These are phyloP conservation scores for Carposina sasakii DNA, from an alignment of 1,140 invertebrate genomes.

Conservation along the genomic window DNA sequence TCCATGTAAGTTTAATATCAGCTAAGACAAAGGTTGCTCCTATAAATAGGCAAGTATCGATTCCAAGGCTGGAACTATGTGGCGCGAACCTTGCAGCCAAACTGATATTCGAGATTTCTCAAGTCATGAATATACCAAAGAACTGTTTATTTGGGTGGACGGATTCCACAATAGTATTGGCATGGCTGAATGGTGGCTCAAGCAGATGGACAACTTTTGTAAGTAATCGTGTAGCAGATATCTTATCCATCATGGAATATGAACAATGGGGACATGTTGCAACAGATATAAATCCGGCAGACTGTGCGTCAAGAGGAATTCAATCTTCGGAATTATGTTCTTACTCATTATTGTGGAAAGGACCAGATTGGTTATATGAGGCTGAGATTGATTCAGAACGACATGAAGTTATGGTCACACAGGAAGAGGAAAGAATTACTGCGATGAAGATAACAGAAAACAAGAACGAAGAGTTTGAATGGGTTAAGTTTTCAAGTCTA, in stretches of 20 bases:
- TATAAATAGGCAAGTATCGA: slow-evolving; percentile 33
- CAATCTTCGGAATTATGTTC: slow-evolving; percentile 11
- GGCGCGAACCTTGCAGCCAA: slow-evolving; percentile 33
- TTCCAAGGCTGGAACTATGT: slow-evolving; percentile 48
- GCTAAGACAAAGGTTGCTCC: slow-evolving; percentile 46
- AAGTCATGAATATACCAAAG: slow-evolving; percentile 35
- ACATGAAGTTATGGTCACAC: slow-evolving; percentile 9
- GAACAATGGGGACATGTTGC: slow-evolving; percentile 42
- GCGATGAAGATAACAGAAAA: slow-evolving; percentile 7
- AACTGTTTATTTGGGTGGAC: slow-evolving; percentile 41
- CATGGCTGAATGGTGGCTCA: slow-evolving; percentile 41
- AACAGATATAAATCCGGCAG: slow-evolving; percentile 21
- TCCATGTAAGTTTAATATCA: slow-evolving; percentile 24
- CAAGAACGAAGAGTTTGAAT: slow-evolving; percentile 15
- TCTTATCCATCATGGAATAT: slow-evolving; percentile 29
- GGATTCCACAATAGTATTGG: slow-evolving; percentile 54
- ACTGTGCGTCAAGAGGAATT: slow-evolving; percentile 24
- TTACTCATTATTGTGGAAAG: slow-evolving; percentile 20
- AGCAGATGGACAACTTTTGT: slow-evolving; percentile 45
- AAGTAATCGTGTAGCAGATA: slow-evolving; percentile 49
- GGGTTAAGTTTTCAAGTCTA: slow-evolving; percentile 26
- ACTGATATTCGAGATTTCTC: slow-evolving; percentile 22
- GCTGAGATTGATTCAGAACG: neutral
- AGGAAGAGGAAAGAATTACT: slow-evolving; percentile 23
- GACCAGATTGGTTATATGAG: slow-evolving; percentile 16